These are phyloP conservation scores for Pelodytes ibericus DNA, from an alignment of 2,797 vertebrate species.

Conservation along the genomic window DNA sequence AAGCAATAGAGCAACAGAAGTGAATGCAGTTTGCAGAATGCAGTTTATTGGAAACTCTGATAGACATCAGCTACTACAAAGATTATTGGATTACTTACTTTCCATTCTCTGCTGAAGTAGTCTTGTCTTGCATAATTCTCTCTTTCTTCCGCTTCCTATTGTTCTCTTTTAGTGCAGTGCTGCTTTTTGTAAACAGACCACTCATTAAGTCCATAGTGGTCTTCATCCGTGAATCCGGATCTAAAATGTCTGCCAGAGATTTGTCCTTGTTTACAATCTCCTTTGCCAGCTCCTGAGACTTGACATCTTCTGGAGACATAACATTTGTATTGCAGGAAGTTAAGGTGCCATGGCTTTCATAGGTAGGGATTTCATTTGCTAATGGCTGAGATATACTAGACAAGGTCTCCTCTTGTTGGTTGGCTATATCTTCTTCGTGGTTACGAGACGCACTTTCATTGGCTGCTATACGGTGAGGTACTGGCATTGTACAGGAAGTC, in stretches of 20 bases:
- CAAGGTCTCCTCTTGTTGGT: constrained; percentile 23
- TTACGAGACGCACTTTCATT: constrained; percentile 9
- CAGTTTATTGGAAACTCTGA: too few species aligned
- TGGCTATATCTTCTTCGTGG: constrained; percentile 15
- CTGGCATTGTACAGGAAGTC: constrained; percentile 11
- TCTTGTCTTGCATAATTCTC: constrained; percentile 56
- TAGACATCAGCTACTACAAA: too few species aligned
- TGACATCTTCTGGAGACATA: constrained; percentile 79
- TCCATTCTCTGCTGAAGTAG: constrained; percentile 25
- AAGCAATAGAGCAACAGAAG: too few species aligned
- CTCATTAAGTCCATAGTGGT: constrained; percentile 91
- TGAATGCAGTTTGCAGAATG: too few species aligned
- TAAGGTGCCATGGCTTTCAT: not conserved
- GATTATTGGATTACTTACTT: constrained; percentile 65
- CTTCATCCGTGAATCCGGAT: constrained; percentile 82
- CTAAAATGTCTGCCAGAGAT: constrained; percentile 84
- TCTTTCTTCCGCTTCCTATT: constrained; percentile 67
- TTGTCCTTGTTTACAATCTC: constrained; percentile 85
- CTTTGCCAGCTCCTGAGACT: constrained; percentile 80
- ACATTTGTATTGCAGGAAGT: constrained; percentile 64
- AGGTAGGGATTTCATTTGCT: constrained; percentile 29
- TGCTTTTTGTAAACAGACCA: constrained; percentile 80
- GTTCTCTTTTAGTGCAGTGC: constrained; percentile 65
- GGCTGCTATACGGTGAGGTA: constrained; percentile 33
- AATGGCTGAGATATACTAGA: constrained; percentile 9